Conservation (phyloP, 2,888 invertebrate genomes). For the Heliconius sara region DNA sequence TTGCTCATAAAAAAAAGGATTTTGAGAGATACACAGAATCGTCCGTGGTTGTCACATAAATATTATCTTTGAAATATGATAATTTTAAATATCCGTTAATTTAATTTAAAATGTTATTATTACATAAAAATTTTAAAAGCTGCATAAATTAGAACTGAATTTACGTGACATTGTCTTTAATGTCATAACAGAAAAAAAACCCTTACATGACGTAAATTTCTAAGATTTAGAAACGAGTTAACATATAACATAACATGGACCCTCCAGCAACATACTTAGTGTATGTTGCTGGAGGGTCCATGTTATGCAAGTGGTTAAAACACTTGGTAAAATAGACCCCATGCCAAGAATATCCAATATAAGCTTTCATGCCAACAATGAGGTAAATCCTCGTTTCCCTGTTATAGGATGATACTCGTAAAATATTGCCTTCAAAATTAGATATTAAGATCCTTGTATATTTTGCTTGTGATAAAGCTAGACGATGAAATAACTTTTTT, state of each 20-base stretch:
- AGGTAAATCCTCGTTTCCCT: not conserved
- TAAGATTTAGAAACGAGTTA: not conserved
- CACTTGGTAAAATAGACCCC: not conserved
- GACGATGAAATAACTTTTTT: too few species aligned
- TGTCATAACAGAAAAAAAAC: not conserved
- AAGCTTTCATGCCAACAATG: conserved; percentile 14
- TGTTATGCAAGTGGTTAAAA: not conserved
- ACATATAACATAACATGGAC: too few species aligned
- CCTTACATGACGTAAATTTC: not conserved
- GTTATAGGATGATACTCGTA: not conserved
- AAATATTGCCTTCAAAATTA: not conserved
- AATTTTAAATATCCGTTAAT: too few species aligned
- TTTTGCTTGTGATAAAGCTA: not conserved
- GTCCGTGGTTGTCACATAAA: too few species aligned
- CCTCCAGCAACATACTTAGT: not conserved
- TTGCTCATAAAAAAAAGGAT: too few species aligned
- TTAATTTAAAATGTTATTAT: too few species aligned
- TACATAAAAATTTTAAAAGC: too few species aligned
- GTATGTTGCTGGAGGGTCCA: too few species aligned
- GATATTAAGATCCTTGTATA: not conserved
- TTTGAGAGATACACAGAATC: too few species aligned
- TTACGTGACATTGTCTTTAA: not conserved
- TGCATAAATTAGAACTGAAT: too few species aligned
- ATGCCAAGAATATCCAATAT: conserved; percentile 13
- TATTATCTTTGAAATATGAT: too few species aligned